A percentile compares a stretch with the other conserved stretches of the same genome.
Evolutionary conservation across 2,797 vertebrate genomes (phyloP).

Genomic region (Percopsis omiscomaycus): DNA sequence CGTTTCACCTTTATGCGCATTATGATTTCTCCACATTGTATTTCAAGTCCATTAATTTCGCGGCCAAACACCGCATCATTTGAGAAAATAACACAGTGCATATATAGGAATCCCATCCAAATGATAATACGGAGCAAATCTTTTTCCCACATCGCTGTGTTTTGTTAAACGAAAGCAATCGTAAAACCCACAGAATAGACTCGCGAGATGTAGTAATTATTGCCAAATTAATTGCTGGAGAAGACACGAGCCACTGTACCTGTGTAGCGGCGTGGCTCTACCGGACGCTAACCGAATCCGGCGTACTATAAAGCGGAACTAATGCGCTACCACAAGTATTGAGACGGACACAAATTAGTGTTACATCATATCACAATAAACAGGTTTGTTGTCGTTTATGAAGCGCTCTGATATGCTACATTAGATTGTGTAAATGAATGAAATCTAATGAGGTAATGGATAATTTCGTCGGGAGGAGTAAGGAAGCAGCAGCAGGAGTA

Average conservation of each 20-base stretch:
- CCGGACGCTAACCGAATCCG: too few relatives aligned
- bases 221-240: too few relatives aligned
- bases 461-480: background rate
- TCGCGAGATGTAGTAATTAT: too few relatives aligned
- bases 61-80: fast-evolving
- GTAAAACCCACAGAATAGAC: background rate
- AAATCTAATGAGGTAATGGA: constrained; percentile 23
- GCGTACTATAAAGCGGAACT: constrained; percentile 39
- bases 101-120: fast-evolving
- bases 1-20: constrained; percentile 38
- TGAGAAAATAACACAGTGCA: background rate
- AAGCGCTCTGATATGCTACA: too few relatives aligned
- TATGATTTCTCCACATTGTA: constrained; percentile 47
- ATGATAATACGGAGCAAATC: background rate
- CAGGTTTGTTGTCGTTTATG: too few relatives aligned
- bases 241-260: too few relatives aligned
- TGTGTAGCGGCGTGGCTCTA: too few relatives aligned
- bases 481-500: background rate
- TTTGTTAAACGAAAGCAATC: background rate
- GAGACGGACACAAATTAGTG: constrained; percentile 21
- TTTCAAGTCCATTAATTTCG: constrained; percentile 9
- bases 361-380: constrained; percentile 11
- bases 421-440: too few relatives aligned
- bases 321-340: fast-evolving
- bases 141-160: background rate